Conservation (phyloP, 2,888 invertebrate genomes). For the Hipparchia sbordonii region DNA sequence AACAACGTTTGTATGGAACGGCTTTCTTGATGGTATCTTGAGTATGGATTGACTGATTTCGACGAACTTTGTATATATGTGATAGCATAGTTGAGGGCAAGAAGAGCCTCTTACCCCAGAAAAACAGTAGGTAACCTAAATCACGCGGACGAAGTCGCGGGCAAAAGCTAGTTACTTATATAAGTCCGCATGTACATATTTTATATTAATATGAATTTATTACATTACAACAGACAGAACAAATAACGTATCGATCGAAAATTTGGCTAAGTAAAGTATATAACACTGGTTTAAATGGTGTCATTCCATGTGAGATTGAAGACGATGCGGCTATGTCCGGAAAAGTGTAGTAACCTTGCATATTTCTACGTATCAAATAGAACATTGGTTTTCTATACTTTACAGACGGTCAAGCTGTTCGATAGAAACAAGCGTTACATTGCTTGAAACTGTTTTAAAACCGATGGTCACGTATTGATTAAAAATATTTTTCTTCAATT, state of each 20-base stretch:
- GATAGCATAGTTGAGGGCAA: too few relatives aligned
- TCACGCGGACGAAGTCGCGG: too few relatives aligned
- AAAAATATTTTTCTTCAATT: too few relatives aligned
- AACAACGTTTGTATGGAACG: too few relatives aligned
- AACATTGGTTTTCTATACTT: background rate
- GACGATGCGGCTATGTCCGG: slow-evolving; percentile 46
- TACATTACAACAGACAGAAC: slow-evolving; percentile 49
- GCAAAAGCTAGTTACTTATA: too few relatives aligned
- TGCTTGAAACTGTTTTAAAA: background rate
- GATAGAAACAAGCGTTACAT: background rate
- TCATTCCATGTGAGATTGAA: slow-evolving; percentile 33
- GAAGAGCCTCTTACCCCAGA: too few relatives aligned
- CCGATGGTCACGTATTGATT: too few relatives aligned
- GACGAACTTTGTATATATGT: too few relatives aligned
- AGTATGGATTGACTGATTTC: too few relatives aligned
- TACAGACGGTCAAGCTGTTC: background rate
- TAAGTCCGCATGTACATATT: background rate
- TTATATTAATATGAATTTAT: background rate
- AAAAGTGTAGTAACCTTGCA: slow-evolving; percentile 55
- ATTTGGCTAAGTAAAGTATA: slow-evolving; percentile 44
- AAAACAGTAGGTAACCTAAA: too few relatives aligned
- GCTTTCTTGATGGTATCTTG: too few relatives aligned
- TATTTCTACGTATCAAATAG: background rate
- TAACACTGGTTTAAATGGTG: slow-evolving; percentile 37
- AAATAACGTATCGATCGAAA: slow-evolving; percentile 48